Conservation (phyloP, 2,888 invertebrate species). For the Aleiodes testaceus region DNA sequence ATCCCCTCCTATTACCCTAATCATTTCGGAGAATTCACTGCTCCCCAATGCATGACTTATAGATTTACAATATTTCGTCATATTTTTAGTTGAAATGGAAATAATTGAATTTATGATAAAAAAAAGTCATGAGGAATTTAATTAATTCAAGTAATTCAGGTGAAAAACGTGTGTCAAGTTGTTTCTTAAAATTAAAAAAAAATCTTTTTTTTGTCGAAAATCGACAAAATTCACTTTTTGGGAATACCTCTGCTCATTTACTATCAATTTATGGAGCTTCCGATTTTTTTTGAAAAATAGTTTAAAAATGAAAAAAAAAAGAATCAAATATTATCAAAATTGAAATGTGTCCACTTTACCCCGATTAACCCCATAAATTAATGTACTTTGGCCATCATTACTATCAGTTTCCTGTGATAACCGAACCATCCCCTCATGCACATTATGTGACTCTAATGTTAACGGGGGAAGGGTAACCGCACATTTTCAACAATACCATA, state of each 20-base stretch:
- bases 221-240: too few species aligned
- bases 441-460: constrained; percentile 7
- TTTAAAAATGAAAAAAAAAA: background rate
- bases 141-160: too few species aligned
- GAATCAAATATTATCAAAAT: background rate
- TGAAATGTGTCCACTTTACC: background rate
- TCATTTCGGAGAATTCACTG: background rate
- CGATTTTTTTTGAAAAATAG: too few species aligned
- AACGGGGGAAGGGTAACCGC: constrained; percentile 49
- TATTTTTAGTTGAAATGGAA: background rate
- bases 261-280: too few species aligned
- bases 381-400: constrained; percentile 60
- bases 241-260: too few species aligned
- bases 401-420: constrained; percentile 69
- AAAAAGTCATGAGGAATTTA: background rate
- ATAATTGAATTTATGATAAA: background rate
- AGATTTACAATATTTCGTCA: background rate
- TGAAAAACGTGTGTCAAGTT: too few species aligned
- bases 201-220: too few species aligned
- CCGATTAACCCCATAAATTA: too few species aligned
- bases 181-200: too few species aligned
- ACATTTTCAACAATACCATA: constrained; percentile 53
- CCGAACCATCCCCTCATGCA: constrained; percentile 43
- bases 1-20: constrained; percentile 1
- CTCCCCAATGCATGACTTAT: constrained; percentile 7